These are phyloP conservation scores for Thryonomys swinderianus DNA, from an alignment of 2,113 vertebrate genomes.

Conservation along the genomic window DNA sequence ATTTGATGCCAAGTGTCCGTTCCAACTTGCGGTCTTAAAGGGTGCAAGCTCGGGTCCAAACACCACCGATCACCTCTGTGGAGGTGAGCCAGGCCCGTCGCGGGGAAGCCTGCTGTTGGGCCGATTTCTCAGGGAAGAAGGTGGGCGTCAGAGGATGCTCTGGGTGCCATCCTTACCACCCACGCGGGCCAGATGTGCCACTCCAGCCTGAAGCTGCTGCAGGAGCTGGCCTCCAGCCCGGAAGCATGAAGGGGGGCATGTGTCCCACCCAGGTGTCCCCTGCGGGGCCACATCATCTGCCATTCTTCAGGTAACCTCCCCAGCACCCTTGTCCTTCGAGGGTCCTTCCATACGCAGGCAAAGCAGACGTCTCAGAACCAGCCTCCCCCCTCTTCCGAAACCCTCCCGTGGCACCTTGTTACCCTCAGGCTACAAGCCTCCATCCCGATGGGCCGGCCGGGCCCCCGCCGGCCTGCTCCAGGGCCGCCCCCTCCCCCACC, in stretches of 20 bases:
- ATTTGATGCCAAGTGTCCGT: not conserved
- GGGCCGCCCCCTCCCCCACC: rapidly evolving
- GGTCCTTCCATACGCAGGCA: not conserved
- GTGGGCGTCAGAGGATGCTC: rapidly evolving
- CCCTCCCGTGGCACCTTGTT: not conserved
- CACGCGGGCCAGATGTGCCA: not conserved
- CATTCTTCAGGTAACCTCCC: rapidly evolving
- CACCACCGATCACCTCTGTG: rapidly evolving
- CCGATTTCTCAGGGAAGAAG: not conserved
- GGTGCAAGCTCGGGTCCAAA: not conserved
- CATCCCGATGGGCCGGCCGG: rapidly evolving
- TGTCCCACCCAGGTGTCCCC: rapidly evolving
- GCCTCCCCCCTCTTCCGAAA: not conserved
- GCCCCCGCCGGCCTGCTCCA: not conserved
- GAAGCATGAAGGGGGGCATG: rapidly evolving
- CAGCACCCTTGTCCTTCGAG: too few species aligned
- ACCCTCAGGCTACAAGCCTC: not conserved
- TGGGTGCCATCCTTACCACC: not conserved
- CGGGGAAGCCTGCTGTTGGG: rapidly evolving
- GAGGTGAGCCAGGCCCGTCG: rapidly evolving
- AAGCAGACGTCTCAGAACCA: not conserved
- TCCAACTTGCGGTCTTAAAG: not conserved
- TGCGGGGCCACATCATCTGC: rapidly evolving
- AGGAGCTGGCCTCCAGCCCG: not conserved
- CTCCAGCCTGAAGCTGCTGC: not conserved